A percentile compares a stretch with the other conserved stretches of the same genome.
Evolutionary conservation across 2,888 invertebrate species (phyloP).

Genomic region (Andrena praecox): DNA sequence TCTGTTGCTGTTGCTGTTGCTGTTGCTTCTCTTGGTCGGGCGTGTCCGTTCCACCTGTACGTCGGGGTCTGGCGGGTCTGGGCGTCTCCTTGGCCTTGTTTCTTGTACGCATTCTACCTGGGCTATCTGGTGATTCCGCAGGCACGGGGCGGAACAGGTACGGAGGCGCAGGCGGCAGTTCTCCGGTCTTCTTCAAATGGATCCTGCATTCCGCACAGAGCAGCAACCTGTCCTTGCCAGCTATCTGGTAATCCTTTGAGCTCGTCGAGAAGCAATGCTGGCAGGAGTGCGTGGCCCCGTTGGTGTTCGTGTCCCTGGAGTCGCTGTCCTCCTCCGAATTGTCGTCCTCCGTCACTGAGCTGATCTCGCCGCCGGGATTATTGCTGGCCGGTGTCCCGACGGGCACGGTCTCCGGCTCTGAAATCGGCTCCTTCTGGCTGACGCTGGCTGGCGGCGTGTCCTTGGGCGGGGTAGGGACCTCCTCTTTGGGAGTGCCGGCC

Average conservation of each 20-base stretch:
- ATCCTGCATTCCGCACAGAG: slow-evolving; percentile 92
- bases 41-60: slow-evolving; percentile 87
- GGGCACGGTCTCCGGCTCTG: slow-evolving; percentile 83
- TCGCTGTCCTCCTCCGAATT: slow-evolving; percentile 98
- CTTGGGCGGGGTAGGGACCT: slow-evolving; percentile 87
- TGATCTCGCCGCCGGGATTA: slow-evolving; percentile 86
- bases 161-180: slow-evolving; percentile 88
- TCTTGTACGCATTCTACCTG: slow-evolving; percentile 95
- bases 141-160: slow-evolving; percentile 87
- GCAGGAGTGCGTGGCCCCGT: slow-evolving; percentile 86
- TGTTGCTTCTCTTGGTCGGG: slow-evolving; percentile 85
- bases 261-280: slow-evolving; percentile 91
- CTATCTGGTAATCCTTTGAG: slow-evolving; percentile 84
- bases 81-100: slow-evolving; percentile 91
- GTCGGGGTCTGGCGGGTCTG: slow-evolving; percentile 86
- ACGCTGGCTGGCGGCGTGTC: slow-evolving; percentile 73
- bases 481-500: slow-evolving; percentile 91
- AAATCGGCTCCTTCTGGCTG: slow-evolving; percentile 79
- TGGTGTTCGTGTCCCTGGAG: slow-evolving; percentile 91
- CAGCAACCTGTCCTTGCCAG: slow-evolving; percentile 89
- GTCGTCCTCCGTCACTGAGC: slow-evolving; percentile 94
- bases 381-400: slow-evolving; percentile 79
- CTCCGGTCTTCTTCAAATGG: slow-evolving; percentile 92
- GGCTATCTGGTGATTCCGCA: slow-evolving; percentile 90
- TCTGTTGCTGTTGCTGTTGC: slow-evolving; percentile 79